Evolutionary conservation across 2,888 invertebrate species (phyloP), one percentile per base, ranked within the genome.

Genomic region (Ophion obscuratus): DNA sequence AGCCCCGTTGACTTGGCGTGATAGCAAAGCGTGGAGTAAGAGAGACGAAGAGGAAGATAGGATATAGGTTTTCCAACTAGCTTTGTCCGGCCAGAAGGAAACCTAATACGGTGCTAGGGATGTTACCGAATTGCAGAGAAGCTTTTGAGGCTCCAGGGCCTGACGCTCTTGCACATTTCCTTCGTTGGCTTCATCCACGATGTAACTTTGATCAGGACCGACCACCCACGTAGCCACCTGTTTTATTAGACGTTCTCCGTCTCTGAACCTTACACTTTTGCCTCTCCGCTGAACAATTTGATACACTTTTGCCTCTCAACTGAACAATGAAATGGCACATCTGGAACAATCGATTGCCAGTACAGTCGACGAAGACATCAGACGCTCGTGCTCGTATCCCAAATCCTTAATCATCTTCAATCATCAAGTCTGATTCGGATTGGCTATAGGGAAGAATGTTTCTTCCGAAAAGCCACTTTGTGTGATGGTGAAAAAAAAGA

Each of bases 1-100:
- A 53, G 71, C 62, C 57, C 57, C 59, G 64, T 66, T 68, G 27
- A 64, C 66, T 81, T 24, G 0, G 40, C 6, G 66, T 31, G 40
- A 70, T 47, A 53, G 20, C 62, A 24, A 71, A 80, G 64, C 67
- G 5, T 17, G 53, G 53, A 59, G 62, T n/a, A 57, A 76, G 78
- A 75, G 73, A 61, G 71, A 87, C 76, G 79, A 78, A 85, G 79
- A 71, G 62, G 61, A 47, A 83, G 76, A 77, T 83, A 85, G 62
- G 36, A 57, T 66, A 59, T 59, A 67, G 67, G 44, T 73, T 74
- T 81, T 82, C 68, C 36, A n/a, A 66, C 66, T 79, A 67, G 71
- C 71, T 85, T 80, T 79, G 77, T 81, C 59, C 47, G 44, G 67
- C 75, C 82, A 57, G 59, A 67, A 57, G 71, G 83, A 80, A 83